phyloP scores from a whole-genome alignment of 2,797 vertebrate genomes.

The Neolamprologus multifasciatus region DNA sequence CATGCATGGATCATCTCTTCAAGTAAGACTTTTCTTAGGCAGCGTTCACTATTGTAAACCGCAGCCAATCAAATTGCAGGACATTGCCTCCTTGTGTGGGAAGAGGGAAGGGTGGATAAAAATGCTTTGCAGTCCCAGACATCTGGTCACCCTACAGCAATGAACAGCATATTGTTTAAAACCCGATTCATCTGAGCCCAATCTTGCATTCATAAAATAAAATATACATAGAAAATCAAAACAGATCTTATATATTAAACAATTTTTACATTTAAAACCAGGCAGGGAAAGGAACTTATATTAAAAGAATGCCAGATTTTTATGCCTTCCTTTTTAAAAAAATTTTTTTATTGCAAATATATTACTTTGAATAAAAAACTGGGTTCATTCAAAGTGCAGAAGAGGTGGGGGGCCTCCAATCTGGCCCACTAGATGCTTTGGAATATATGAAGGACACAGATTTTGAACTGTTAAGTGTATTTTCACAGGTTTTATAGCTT shows the following conservation, averaged over 20 bases:
- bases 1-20: not conserved
- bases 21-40: not conserved
- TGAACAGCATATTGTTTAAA: not conserved
- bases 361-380: not conserved
- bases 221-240: not conserved
- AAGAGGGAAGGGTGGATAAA: not conserved
- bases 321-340: not conserved
- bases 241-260: not conserved
- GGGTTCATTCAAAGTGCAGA: not conserved
- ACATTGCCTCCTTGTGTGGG: not conserved
- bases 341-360: fast-evolving
- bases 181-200: not conserved
- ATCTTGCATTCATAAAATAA: not conserved
- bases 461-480: not conserved
- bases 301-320: not conserved
- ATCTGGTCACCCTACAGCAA: not conserved
- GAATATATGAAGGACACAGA: not conserved
- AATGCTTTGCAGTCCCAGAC: not conserved
- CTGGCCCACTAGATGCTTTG: not conserved
- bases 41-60: not conserved
- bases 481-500: not conserved
- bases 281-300: not conserved
- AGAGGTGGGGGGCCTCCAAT: not conserved
- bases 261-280: not conserved
- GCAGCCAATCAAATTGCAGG: not conserved